These are phyloP conservation scores for Staurois parvus DNA, from an alignment of 2,797 vertebrate genomes.

Conservation along the genomic window DNA sequence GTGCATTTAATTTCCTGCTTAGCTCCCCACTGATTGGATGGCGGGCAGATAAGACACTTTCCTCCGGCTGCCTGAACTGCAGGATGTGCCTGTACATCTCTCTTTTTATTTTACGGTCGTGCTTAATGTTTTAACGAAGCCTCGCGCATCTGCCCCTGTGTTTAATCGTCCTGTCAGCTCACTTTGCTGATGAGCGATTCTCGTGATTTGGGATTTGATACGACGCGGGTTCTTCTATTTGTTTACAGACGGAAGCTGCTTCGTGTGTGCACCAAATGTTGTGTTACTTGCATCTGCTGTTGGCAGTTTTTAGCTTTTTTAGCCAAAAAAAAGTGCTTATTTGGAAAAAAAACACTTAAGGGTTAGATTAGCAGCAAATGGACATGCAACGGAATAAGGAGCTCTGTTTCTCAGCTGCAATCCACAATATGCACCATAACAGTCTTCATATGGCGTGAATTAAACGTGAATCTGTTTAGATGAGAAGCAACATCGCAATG, in stretches of 20 bases:
- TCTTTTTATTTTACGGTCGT: conserved; percentile 36
- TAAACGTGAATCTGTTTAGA: not conserved
- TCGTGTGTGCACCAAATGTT: conserved; percentile 55
- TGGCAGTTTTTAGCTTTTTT: conserved; percentile 29
- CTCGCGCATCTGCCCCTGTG: conserved; percentile 37
- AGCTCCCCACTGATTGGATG: conserved; percentile 43
- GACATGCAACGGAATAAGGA: not conserved
- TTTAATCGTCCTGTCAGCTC: conserved; percentile 39
- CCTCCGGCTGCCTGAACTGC: conserved; percentile 36
- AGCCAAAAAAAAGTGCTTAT: conserved; percentile 50
- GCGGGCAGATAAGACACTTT: conserved; percentile 34
- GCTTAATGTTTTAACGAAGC: conserved; percentile 27
- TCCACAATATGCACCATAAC: not conserved
- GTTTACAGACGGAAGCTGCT: conserved; percentile 62
- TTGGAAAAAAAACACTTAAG: conserved; percentile 50
- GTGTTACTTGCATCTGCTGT: conserved; percentile 50
- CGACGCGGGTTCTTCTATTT: conserved; percentile 56
- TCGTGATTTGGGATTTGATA: conserved; percentile 59
- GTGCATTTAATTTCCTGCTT: conserved; percentile 54
- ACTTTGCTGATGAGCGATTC: conserved; percentile 56
- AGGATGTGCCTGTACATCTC: conserved; percentile 42
- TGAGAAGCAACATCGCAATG: no score
- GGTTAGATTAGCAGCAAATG: conserved; percentile 28
- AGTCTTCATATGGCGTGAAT: not conserved
- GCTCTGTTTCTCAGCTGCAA: not conserved